Evolutionary conservation across 2,113 vertebrate genomes (phyloP), one percentile per base, ranked within the genome.

Genomic region (Eptesicus fuscus): DNA sequence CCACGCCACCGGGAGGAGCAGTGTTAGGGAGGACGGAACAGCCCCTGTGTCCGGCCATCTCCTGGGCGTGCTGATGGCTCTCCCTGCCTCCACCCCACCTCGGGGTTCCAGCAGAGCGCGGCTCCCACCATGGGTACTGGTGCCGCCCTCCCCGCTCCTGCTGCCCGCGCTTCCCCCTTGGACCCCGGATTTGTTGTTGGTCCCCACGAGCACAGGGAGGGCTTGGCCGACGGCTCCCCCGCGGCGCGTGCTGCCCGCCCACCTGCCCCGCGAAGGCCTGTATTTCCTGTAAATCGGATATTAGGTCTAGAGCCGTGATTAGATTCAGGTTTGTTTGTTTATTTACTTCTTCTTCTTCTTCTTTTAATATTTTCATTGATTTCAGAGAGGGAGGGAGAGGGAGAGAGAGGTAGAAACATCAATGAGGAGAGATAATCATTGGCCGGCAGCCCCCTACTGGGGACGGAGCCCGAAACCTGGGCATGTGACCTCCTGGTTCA

Each of bases 111-210:
- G 51, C n/a, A 23, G 11, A 20, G 3, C 44, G 1, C 7, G 32
- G 4, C 16, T 32, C 83, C 79, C 25, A 12, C 51, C 25, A 44
- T 90, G 42, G 13, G 51, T 56, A 28, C 20, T 73, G 9, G n/a
- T 56, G 32, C 47, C 30, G 3, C 23, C 35, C n/a, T 83, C 76
- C 28, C 12, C 18, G 70, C 17, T 6, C 30, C 25, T 9, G 28
- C 18, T 88, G 30, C 25, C 37, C 0, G 42, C 53, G 0, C 9
- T 22, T 9, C 5, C 9, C 7, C 4, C 0, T 30, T 9, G 0
- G 59, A 1, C 20, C n/a, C 10, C 44, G 67, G 76, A 77, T 14
- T 67, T 77, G 53, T 4, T n/a, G 2, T 67, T 37, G 86, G 22
- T 61, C 61, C 11, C 8, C 10, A 20, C 25, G 61, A 2, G 23